Conservation (phyloP, 2,888 invertebrate genomes). For the Tetranychus piercei region DNA sequence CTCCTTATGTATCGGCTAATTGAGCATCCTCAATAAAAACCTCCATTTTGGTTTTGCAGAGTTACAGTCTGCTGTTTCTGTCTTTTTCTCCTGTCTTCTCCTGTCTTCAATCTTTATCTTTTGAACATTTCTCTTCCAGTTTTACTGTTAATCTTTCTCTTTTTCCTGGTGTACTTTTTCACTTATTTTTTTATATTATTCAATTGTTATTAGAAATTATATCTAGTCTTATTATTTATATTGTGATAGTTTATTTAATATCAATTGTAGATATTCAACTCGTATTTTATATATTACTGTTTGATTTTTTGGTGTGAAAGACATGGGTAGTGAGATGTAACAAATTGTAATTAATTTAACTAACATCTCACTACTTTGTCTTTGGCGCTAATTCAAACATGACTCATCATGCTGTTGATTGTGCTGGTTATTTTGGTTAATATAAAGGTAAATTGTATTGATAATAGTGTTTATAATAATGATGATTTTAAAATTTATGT, state of each 20-base stretch:
- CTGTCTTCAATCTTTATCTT: background rate
- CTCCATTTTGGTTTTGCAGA: too few relatives aligned
- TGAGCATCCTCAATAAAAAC: too few relatives aligned
- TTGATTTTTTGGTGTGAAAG: background rate
- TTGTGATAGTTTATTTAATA: background rate
- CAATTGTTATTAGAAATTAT: background rate
- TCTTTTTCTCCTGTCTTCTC: background rate
- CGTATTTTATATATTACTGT: background rate
- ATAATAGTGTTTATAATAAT: background rate
- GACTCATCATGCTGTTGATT: background rate
- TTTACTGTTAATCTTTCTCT: background rate
- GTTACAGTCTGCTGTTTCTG: background rate
- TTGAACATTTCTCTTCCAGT: background rate
- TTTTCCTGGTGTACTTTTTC: background rate
- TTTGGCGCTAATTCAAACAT: slow-evolving; percentile 1
- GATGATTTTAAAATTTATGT: too few relatives aligned
- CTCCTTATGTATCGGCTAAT: background rate
- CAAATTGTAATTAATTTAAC: background rate
- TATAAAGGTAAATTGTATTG: background rate
- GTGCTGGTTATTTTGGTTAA: too few relatives aligned
- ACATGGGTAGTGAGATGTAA: slow-evolving; percentile 1
- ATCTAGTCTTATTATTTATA: background rate
- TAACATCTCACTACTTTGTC: slow-evolving; percentile 1
- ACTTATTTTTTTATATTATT: background rate
- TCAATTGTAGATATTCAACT: background rate